These are phyloP conservation scores for Siderastrea siderea DNA, from an alignment of 92 coral and sea anemone species.

Conservation along the genomic window DNA sequence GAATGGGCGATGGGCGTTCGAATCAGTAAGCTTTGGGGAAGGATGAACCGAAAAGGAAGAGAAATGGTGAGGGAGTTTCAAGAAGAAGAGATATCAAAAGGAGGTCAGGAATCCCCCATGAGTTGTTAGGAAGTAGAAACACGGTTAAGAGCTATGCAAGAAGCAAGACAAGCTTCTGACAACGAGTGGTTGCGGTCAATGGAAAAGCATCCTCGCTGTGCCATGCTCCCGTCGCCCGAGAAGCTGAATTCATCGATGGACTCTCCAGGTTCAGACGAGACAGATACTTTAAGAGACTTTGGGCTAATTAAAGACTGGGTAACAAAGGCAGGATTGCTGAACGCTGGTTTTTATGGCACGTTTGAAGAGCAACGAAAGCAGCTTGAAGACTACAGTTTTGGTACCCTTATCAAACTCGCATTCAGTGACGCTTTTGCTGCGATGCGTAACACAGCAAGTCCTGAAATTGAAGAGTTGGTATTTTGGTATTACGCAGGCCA, in stretches of 20 bases:
- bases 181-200: constrained; percentile 5
- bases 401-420: not conserved
- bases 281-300: constrained; percentile 50
- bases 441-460: constrained; percentile 61
- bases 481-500: constrained; percentile 80
- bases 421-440: constrained; percentile 36
- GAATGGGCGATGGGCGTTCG: too few species aligned
- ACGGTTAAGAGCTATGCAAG: not conserved
- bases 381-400: too few species aligned
- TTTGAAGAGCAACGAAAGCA: too few species aligned
- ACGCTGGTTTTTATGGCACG: not conserved
- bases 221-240: constrained; percentile 71
- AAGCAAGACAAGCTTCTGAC: not conserved
- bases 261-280: constrained; percentile 32
- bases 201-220: constrained; percentile 57
- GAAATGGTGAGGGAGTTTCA: too few species aligned
- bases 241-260: constrained; percentile 4
- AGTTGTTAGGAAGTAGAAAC: not conserved
- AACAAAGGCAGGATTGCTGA: not conserved
- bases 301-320: constrained; percentile 22
- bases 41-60: too few species aligned
- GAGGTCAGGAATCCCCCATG: too few species aligned
- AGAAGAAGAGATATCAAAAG: too few species aligned
- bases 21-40: too few species aligned
- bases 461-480: constrained; percentile 49